A percentile compares a stretch with the other conserved stretches of the same genome.
These are phyloP conservation scores for Drosophila nr. fundita DNA, from an alignment of 2,888 invertebrate genomes.

Conservation along the genomic window DNA sequence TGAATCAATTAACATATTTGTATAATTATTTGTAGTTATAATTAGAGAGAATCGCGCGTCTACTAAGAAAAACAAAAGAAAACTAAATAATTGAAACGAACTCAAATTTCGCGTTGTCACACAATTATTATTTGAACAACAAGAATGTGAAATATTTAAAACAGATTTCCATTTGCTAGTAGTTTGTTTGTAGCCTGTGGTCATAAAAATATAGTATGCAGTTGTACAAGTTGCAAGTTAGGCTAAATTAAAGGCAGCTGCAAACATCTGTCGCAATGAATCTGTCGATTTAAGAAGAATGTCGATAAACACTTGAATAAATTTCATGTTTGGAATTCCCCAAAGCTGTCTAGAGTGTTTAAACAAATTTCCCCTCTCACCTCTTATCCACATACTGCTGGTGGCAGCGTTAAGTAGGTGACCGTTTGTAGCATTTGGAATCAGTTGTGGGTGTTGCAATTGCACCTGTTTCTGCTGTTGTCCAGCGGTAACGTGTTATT, in stretches of 20 bases:
- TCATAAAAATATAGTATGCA: not conserved
- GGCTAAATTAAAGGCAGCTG: not conserved
- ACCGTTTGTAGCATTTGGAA: not conserved
- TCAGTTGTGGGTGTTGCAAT: not conserved
- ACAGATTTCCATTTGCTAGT: conserved; percentile 6
- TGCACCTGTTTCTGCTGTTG: conserved; percentile 15
- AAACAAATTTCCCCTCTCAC: not conserved
- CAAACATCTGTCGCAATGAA: not conserved
- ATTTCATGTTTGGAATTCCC: not conserved
- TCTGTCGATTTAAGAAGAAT: not conserved
- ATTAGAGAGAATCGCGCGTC: not conserved
- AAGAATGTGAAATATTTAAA: conserved; percentile 29
- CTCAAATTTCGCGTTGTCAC: not conserved
- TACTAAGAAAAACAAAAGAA: not conserved
- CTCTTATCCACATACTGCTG: conserved; percentile 52
- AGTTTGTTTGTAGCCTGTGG: conserved; percentile 1
- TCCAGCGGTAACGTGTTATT: not conserved
- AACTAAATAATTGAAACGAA: conserved; percentile 3
- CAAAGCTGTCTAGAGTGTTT: not conserved
- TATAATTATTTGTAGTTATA: not conserved
- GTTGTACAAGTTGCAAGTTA: conserved; percentile 1
- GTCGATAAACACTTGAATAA: not conserved
- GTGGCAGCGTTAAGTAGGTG: not conserved
- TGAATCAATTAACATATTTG: not conserved
- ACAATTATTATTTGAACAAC: not conserved